phyloP scores from a whole-genome alignment of 2,113 vertebrate genomes.

The Sapayoa aenigma region DNA sequence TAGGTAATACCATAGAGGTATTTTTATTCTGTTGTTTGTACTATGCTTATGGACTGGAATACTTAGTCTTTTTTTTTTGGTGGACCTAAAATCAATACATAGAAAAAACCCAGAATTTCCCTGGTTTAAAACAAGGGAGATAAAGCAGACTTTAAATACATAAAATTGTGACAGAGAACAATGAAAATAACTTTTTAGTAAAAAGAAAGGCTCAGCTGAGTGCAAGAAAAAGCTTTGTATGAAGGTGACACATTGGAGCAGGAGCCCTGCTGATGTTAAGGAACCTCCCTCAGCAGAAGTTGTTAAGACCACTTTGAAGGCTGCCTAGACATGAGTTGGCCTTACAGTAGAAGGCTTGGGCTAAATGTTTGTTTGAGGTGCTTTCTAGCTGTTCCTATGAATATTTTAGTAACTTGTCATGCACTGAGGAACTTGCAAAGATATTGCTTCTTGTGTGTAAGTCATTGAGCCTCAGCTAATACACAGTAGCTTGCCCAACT shows the following conservation, averaged over 20 bases:
- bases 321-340: not conserved
- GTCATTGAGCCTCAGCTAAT: not conserved
- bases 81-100: not conserved
- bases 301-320: not conserved
- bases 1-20: not conserved
- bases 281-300: not conserved
- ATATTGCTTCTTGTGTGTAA: not conserved
- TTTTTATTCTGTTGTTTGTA: not conserved
- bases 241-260: rapidly evolving
- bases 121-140: not conserved
- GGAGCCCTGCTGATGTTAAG: not conserved
- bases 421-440: not conserved
- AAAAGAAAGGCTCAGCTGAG: not conserved
- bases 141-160: not conserved
- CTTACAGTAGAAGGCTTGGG: not conserved
- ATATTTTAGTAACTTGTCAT: not conserved
- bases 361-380: not conserved
- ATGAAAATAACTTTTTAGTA: not conserved
- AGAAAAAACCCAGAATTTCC: not conserved
- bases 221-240: not conserved
- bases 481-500: not conserved
- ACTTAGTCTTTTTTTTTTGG: not conserved
- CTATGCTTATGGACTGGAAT: not conserved
- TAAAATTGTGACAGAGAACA: not conserved
- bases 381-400: not conserved